These are phyloP conservation scores for Odontomachus brunneus DNA, from an alignment of 1,140 invertebrate genomes.

Conservation along the genomic window DNA sequence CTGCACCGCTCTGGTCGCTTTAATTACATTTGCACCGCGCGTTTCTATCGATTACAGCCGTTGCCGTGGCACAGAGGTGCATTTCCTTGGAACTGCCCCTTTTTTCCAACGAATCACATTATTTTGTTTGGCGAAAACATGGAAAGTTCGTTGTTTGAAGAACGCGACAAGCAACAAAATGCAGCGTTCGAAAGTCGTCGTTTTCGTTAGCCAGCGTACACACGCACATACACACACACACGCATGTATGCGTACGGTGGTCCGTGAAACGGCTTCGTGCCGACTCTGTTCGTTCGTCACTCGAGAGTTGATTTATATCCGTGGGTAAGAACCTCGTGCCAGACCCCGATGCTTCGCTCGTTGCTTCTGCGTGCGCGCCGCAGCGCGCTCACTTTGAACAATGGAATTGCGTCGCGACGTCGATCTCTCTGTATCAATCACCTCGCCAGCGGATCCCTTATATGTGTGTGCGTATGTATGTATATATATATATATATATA, in stretches of 20 bases:
- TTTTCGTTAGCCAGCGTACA: slow-evolving; percentile 64
- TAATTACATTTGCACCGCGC: no score
- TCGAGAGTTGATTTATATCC: slow-evolving; percentile 81
- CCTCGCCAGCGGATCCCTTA: slow-evolving; percentile 72
- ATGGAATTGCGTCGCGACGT: slow-evolving; percentile 84
- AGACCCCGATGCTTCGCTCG: slow-evolving; percentile 76
- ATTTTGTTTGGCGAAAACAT: background rate
- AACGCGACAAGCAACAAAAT: slow-evolving; percentile 46
- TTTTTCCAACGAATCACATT: no score
- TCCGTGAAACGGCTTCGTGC: slow-evolving; percentile 44
- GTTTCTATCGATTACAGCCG: no score
- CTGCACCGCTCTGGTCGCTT: no score
- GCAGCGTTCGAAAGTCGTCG: slow-evolving; percentile 63
- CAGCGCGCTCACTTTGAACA: slow-evolving; percentile 82
- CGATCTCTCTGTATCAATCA: slow-evolving; percentile 85
- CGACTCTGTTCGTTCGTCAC: slow-evolving; percentile 68
- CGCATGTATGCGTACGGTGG: background rate
- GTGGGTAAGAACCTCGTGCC: slow-evolving; percentile 75
- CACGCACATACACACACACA: slow-evolving; percentile 34
- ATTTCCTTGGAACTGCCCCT: no score
- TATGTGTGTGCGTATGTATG: no score
- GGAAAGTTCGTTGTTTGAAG: background rate
- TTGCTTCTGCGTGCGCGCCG: slow-evolving; percentile 75
- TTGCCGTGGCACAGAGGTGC: no score
- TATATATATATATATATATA: no score